A percentile compares a stretch with the other conserved stretches of the same genome.
Evolutionary conservation across 2,797 vertebrate genomes (phyloP).

Genomic region (Acrossocheilus wenchowensis): DNA sequence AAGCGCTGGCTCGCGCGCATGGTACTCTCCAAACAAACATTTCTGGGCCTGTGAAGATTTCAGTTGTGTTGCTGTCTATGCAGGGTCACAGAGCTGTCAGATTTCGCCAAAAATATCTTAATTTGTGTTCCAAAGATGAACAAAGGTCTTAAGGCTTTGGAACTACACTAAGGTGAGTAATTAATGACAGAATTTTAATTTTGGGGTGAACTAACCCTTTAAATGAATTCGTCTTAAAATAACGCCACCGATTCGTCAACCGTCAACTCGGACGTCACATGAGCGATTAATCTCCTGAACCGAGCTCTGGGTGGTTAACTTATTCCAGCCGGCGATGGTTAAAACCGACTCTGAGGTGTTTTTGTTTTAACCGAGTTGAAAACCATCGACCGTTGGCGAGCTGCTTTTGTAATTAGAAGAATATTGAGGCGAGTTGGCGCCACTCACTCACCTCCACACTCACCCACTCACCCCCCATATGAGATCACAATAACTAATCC

Average conservation of each 20-base stretch:
- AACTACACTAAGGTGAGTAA: no score
- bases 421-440: background rate
- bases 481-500: conserved; percentile 62
- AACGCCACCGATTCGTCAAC: background rate
- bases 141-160: no score
- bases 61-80: no score
- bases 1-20: no score
- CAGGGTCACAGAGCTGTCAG: no score
- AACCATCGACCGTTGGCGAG: background rate
- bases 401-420: background rate
- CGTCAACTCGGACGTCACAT: background rate
- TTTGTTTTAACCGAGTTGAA: background rate
- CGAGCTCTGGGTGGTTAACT: background rate
- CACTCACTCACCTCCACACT: background rate
- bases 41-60: no score
- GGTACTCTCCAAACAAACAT: no score
- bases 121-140: no score
- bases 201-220: background rate
- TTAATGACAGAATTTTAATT: no score
- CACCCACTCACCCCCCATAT: background rate
- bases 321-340: background rate
- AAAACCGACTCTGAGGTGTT: background rate
- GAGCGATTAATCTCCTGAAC: background rate
- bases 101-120: no score
- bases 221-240: conserved; percentile 1